phyloP scores from a whole-genome alignment of 1,140 invertebrate genomes.

The Hydropsyche tenuis region DNA sequence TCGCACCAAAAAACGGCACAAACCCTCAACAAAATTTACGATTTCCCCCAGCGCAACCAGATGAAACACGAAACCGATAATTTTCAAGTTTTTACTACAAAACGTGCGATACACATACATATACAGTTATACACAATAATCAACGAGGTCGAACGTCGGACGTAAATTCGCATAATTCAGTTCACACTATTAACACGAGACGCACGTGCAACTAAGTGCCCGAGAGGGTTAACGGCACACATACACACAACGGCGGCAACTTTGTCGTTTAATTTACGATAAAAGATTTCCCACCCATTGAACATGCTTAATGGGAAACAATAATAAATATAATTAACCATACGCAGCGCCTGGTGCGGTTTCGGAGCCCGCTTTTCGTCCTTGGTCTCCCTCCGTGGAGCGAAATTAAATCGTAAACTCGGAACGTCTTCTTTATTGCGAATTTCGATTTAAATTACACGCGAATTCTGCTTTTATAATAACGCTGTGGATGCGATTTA shows the following conservation, averaged over 20 bases:
- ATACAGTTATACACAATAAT: not conserved
- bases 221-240: not conserved
- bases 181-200: constrained; percentile 10
- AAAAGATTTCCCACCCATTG: constrained; percentile 8
- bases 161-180: constrained; percentile 19
- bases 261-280: constrained; percentile 18
- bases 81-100: no score
- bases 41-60: no score
- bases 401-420: no score
- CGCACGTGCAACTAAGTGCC: constrained; percentile 2
- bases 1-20: no score
- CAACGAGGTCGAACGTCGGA: not conserved
- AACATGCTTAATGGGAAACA: constrained; percentile 15
- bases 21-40: no score
- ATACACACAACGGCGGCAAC: not conserved
- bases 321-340: constrained; percentile 21
- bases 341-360: not conserved
- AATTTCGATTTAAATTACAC: no score
- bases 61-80: no score
- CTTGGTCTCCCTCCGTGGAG: no score
- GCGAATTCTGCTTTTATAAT: no score
- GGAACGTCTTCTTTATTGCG: no score
- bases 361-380: not conserved
- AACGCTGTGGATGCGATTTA: no score
- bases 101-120: no score